Evolutionary conservation across 2,888 invertebrate genomes (phyloP).

Genomic region (Salticus scenicus): DNA sequence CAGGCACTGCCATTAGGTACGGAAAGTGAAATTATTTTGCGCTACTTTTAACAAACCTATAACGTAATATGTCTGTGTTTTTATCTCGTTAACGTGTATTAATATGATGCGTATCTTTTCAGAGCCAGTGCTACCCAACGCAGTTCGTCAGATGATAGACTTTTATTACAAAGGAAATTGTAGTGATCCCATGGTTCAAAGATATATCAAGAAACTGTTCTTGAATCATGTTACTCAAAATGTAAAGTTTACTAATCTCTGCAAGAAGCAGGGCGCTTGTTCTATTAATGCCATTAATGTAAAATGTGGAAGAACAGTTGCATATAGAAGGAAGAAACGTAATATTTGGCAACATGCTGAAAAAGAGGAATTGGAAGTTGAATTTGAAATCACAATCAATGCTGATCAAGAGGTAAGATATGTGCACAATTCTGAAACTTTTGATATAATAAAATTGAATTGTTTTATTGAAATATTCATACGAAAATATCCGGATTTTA

Average conservation of each 20-base stretch:
- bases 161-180: constrained; percentile 57
- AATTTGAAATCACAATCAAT: constrained; percentile 58
- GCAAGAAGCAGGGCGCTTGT: constrained; percentile 15
- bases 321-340: background rate
- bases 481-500: no score
- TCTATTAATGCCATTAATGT: constrained; percentile 19
- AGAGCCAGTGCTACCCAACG: constrained; percentile 23
- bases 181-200: constrained; percentile 31
- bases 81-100: background rate
- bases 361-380: constrained; percentile 41
- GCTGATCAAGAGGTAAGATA: constrained; percentile 53
- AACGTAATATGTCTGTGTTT: background rate
- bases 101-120: background rate
- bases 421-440: no score
- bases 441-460: no score
- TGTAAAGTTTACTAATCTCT: constrained; percentile 3
- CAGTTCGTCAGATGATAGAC: constrained; percentile 13
- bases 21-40: no score
- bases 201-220: constrained; percentile 36
- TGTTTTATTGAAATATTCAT: no score
- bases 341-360: constrained; percentile 26
- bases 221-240: background rate
- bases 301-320: constrained; percentile 25
- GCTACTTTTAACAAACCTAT: no score
- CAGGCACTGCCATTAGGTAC: no score